Base-by-base conservation (phyloP, 2,888 invertebrate genomes). In the Zele albiditarsus region DNA sequence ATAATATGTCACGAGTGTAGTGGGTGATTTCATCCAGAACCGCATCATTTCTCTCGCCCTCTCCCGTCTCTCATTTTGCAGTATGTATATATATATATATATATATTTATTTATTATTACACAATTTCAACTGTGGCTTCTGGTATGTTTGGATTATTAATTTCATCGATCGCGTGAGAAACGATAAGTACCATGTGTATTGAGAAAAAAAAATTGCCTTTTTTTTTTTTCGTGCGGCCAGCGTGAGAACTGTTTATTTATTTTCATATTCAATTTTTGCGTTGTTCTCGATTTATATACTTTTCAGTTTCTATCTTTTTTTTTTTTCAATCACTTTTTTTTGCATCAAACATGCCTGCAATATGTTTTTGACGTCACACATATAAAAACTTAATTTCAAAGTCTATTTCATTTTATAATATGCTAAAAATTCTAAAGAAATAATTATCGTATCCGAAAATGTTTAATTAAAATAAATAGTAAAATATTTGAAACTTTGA, bases 1-100 rank as follows among this genome's bases (percentile, higher is more conserved):
- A 75, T 75, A 80, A 80, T 79, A 77, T 78, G 74, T 57, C 73
- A 33, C 33, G 71, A 71, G 68, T 65, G 14, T 71, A 70, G 77
- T 80, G 83, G 84, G 16, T n/a, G 68, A 68, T 49, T 49, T 31
- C n/a, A 33, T 57, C 68, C 57, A 57, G 53, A 68, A 68, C 53
- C 68, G 38, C 38, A 38, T 2, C 38, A 38, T 38, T 38, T 38
- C 38, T 38, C 8, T 38, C 38, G 38, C 38, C 38, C 8, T 38
- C 12, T 38, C 38, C 2, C 38, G 12, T 38, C 38, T 38, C 12
- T 38, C 38, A 12, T 38, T 12, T 12, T 8, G 12, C 38, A 38
- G 8, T 8, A 38, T 38, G 38, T 38, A 12, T 38, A 38, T 38
- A 12, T n/a, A n/a, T 33, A 33, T 33, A 33, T 33, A 33, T 8